Base-by-base conservation (phyloP, 2,797 vertebrate species). In the Pempheris klunzingeri region DNA sequence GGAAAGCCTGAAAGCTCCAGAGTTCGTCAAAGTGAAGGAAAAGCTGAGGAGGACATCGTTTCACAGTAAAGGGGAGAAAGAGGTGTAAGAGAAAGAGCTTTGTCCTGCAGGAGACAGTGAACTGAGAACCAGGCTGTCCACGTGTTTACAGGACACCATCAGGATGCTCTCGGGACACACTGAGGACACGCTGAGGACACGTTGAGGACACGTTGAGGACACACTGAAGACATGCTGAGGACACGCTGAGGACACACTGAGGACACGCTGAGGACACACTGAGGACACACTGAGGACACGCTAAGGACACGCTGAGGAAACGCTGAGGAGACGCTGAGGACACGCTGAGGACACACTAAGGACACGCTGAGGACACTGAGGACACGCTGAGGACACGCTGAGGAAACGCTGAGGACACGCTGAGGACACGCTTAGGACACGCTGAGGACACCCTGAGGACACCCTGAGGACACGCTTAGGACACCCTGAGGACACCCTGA, bases 21-120 rank as follows among this genome's bases (percentile, higher is more conserved):
- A 99, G 87, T 99, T 99, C 47, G 93, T 99, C 64, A 99, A 97
- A 93, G 98, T 99, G 59, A 97, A 97, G 84, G 96, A 99, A 76
- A 99, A 98, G 62, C 93, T 99, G 74, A 95, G 96, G 76, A 94
- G 96, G 86, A 99, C 96, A 0, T 93, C 97, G 0, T 89, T 93
- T 0, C 90, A 94, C 61, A 83, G 80, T 0, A 93, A 92, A 18
- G 96, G 94, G 0, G 96, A 98, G 89, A 94, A 96, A 78, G 94
- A 94, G 17, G 95, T 92, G 3, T 98, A 96, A 90, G n/a, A 73
- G 86, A 73, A 22, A 4, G 4, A 57, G 39, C 32, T 9, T 15
- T 39, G 72, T 63, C 71, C 74, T 28, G 17, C n/a, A 34, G 61
- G 41, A n/a, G 39, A 32, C 36, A n/a, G 8, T 3, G 4, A 22